These are phyloP conservation scores for Trachelus stipa DNA, from an alignment of 2,888 invertebrate genomes.

Conservation along the genomic window DNA sequence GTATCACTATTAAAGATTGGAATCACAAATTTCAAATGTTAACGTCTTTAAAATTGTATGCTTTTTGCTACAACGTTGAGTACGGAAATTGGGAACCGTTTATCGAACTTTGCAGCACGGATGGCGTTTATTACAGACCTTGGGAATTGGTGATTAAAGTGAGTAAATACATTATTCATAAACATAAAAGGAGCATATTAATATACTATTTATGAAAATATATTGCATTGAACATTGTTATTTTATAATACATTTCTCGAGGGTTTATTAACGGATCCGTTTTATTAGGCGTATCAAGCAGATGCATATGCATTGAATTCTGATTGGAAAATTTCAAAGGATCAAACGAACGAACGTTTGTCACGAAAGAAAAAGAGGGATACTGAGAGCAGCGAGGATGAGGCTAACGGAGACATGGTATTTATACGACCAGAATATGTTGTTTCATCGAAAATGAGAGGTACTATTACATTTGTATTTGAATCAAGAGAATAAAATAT, in stretches of 20 bases:
- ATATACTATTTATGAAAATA: too few relatives aligned
- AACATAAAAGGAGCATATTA: too few relatives aligned
- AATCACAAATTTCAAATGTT: slow-evolving; percentile 52
- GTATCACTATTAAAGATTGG: slow-evolving; percentile 48
- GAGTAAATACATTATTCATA: slow-evolving; percentile 39
- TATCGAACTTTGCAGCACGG: slow-evolving; percentile 78
- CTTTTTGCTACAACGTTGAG: slow-evolving; percentile 77
- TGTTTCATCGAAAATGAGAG: slow-evolving; percentile 42
- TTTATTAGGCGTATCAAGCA: slow-evolving; percentile 66
- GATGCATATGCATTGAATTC: slow-evolving; percentile 71
- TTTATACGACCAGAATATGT: slow-evolving; percentile 67
- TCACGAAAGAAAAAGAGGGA: slow-evolving; percentile 68
- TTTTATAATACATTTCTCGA: not conserved
- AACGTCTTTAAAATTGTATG: slow-evolving; percentile 65
- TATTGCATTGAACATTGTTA: too few relatives aligned
- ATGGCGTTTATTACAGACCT: slow-evolving; percentile 73
- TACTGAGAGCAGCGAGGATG: slow-evolving; percentile 72
- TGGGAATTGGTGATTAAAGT: slow-evolving; percentile 79
- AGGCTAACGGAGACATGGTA: slow-evolving; percentile 73
- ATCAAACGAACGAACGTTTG: slow-evolving; percentile 47
- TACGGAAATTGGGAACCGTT: slow-evolving; percentile 86
- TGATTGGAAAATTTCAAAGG: slow-evolving; percentile 49
- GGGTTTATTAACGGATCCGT: slow-evolving; percentile 9
- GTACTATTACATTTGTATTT: slow-evolving; percentile 30
- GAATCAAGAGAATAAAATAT: slow-evolving; percentile 3